Base-by-base conservation (phyloP, 1,140 invertebrate genomes). In the Mesaphorura yosii region DNA sequence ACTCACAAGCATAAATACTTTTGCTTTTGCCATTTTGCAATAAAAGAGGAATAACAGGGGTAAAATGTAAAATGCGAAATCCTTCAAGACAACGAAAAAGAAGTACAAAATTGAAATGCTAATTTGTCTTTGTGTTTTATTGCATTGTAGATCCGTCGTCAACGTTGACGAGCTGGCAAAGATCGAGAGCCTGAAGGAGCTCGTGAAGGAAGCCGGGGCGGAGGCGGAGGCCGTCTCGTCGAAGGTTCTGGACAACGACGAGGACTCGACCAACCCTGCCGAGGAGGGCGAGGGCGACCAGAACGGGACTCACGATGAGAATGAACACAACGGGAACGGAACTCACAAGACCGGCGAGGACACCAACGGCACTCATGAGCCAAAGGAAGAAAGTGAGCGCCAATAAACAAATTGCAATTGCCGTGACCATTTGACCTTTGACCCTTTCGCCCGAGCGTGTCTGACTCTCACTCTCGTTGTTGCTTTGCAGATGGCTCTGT, bases 141-240 rank as follows among this genome's bases (percentile, higher is more conserved):
- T 12, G 12, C 12, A 20, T 14, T 20, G 12, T 44, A 20, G 19
- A 14, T 44, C 10, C 12, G 22, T 10, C 38, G 10, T 7, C 10
- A 55, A 48, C 27, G 53, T 55, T 42, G 38, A 27, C 19, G 46
- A 55, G 38, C 46, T 27, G 19, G 37, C 37, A 14, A 23, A 38
- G 17, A 41, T 50, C 20, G 48, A 49, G 26, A 40, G 50, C 39
- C 46, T 49, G 5, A 55, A 49, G 25, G 48, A 55, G 37, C 20
- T 28, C 15, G 47, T 41, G 47, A 44, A 49, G 23, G 47, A 37
- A 17, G 47, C 48, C 17, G 28, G 10, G 31, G 28, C 31, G 17
- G 29, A 40, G 45, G 27, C 37, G 25, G 44, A 10, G 7, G 41
- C 29, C 41, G 57, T 39, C 27, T 47, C 25, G n/a, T 12, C 39